Evolutionary conservation across 2,888 invertebrate genomes (phyloP).

Genomic region (Autographa gamma): DNA sequence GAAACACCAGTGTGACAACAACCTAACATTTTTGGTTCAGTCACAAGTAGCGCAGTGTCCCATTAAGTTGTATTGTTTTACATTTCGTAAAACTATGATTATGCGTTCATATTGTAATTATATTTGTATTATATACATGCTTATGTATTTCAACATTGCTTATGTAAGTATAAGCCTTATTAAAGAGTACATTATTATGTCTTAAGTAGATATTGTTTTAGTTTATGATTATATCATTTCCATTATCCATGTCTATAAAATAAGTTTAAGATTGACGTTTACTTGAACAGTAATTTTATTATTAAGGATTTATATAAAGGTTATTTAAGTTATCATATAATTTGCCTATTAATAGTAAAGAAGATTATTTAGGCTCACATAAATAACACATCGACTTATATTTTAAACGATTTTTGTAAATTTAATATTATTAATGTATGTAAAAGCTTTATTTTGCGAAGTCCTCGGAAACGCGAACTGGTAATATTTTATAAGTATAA

Average conservation of each 20-base stretch:
- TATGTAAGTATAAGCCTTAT: not conserved
- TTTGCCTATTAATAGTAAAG: not conserved
- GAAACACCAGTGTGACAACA: not conserved
- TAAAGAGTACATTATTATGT: not conserved
- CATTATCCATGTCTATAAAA: no score
- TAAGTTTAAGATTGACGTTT: no score
- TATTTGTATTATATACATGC: constrained; percentile 18
- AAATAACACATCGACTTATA: not conserved
- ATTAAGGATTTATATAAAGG: not conserved
- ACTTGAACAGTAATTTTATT: not conserved
- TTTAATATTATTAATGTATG: constrained; percentile 17
- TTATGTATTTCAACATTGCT: constrained; percentile 10
- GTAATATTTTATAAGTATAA: constrained; percentile 11
- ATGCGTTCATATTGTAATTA: constrained; percentile 28
- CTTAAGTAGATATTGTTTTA: no score
- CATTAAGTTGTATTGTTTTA: constrained; percentile 5
- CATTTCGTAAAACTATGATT: constrained; percentile 27
- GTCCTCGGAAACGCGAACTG: constrained; percentile 8
- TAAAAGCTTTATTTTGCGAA: constrained; percentile 20
- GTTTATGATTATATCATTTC: no score
- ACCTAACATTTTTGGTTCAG: constrained; percentile 21
- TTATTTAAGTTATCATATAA: not conserved
- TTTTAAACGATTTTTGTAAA: not conserved
- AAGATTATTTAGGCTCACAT: not conserved
- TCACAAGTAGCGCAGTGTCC: constrained; percentile 2